Evolutionary conservation across 92 coral and sea anemone genomes (phyloP), one percentile per base, ranked within the genome.

Genomic region (Ricordea florida): DNA sequence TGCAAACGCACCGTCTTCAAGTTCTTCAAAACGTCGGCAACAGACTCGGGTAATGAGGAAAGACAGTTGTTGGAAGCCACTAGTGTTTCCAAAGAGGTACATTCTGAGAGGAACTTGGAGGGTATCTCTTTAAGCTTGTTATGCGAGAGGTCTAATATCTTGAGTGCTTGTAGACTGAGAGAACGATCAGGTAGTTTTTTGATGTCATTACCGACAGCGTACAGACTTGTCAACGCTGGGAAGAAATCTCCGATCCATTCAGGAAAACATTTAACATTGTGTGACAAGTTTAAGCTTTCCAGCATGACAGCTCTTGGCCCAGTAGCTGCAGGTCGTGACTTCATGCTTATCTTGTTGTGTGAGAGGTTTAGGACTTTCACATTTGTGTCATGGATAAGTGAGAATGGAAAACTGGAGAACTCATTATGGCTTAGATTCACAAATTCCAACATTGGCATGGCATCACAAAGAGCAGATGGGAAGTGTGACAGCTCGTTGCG

Each of bases 371-470:
- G 65, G 26, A 42, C 14, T 34, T 50, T 80, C 44, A 93, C 79
- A 13, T 74, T 71, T 11, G 49, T 73, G 27, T 76, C 70, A 28
- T 82, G 71, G 21, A 74, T 49, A 24, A 96, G 75, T 28, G 83
- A 82, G 41, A 35, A 78, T 13, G 99, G 99, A 33, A 96, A 82
- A 26, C 29, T 40, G 15, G 72, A 64, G 25, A 96, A 69, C 46
- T 69, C 74, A 43, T 96, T 96, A 83, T 75, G 86, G 23, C 82
- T 89, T 38, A 96, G 65, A 32, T 85, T 63, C 21, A 92, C 89
- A 23, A 84, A 85, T 20, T 74, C 66, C n/a, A 96, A 80, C 42
- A 35, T 70, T 6, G 97, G 97, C 99, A 96, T 96, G 48, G 83
- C 85, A 41, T 83, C 81, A 51, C 87, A 65, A 6, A 96, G 69